Evolutionary conservation across 2,888 invertebrate genomes (phyloP), one percentile per base, ranked within the genome.

Genomic region (Tinea trinotella): DNA sequence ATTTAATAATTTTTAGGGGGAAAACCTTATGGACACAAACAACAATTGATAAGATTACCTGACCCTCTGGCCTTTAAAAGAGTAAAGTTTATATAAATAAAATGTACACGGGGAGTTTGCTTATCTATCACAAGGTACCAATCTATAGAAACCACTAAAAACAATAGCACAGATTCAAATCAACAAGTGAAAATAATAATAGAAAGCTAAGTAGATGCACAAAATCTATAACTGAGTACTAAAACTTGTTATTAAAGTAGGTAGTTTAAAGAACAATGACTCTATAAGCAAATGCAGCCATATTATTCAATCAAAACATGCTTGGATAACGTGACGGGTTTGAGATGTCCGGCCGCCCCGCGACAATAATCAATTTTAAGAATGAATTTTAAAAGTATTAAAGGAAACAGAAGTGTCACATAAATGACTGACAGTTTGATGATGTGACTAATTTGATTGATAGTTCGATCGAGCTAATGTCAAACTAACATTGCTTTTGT

Each of bases 281-380:
- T 40, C 46, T 19, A 19, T 46, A 46, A 17, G 46, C 46, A 46
- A 46, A 46, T 40, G 40, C 40, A 19, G 10, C 19, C 3, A 15
- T 30, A 55, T 57, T 57, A 54, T 36, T 56, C 19, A 56, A 56
- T 52, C 55, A 40, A 56, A 54, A 54, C 56, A 55, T 50, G 54
- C 52, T 49, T 20, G 30, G 18, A 44, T 35, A 35, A 54, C 40
- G 46, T 15, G 46, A 46, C 46, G 46, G n/a, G 46, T 19, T 40
- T 17, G 6, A 46, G n/a, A 46, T n/a, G 19, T 7, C 13, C n/a
- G n/a, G n/a, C n/a, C n/a, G n/a, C n/a, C n/a, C n/a, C 7, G 40
- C 13, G 40, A 40, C 40, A 40, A 40, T 30, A 24, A 9, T 24
- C 24, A 24, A 30, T 30, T 7, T 30, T 30, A 7, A 30, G n/a